These are phyloP conservation scores for Erebia aethiops DNA, from an alignment of 2,888 invertebrate genomes.

Conservation along the genomic window DNA sequence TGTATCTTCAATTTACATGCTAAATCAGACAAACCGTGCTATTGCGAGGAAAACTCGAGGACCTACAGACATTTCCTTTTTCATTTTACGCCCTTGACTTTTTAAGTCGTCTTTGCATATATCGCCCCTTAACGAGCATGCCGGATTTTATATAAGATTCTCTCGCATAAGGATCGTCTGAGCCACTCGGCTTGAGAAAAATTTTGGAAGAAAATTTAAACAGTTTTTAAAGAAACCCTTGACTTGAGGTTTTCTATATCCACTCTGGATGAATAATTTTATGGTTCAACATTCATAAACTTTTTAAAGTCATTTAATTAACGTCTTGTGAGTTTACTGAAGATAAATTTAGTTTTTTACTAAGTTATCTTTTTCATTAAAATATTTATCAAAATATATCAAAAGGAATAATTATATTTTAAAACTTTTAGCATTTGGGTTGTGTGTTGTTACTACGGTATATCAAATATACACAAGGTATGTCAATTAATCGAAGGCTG, in stretches of 20 bases:
- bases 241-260: background rate
- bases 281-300: background rate
- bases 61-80: conserved; percentile 43
- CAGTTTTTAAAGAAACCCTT: conserved; percentile 8
- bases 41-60: conserved; percentile 39
- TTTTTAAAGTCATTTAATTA: background rate
- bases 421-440: background rate
- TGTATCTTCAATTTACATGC: conserved; percentile 40
- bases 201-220: conserved; percentile 18
- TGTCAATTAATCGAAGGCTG: background rate
- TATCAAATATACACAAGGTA: background rate
- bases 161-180: conserved; percentile 33
- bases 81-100: conserved; percentile 41
- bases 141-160: conserved; percentile 31
- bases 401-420: background rate
- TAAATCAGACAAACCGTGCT: conserved; percentile 44
- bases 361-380: too few species aligned
- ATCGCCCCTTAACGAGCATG: conserved; percentile 39
- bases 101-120: conserved; percentile 42
- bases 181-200: conserved; percentile 7
- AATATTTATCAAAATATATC: too few species aligned
- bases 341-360: background rate
- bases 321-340: background rate
- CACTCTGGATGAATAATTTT: background rate
- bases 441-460: background rate